A percentile compares a stretch with the other conserved stretches of the same genome.
Conservation (phyloP, 2,888 invertebrate species). For the Oscheius sp. region DNA sequence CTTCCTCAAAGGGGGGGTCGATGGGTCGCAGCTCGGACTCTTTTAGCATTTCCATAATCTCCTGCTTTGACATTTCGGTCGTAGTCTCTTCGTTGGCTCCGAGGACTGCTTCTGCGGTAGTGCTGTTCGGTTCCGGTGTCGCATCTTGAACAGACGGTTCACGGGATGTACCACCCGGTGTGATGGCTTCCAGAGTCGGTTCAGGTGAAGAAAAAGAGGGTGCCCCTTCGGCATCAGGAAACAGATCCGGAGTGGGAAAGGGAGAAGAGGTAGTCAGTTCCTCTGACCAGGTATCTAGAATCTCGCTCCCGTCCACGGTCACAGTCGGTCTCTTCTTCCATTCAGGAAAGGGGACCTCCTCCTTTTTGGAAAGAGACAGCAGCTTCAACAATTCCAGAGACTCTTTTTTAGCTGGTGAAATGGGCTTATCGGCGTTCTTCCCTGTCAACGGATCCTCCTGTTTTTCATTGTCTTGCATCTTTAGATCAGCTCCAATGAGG, state of each 20-base stretch:
- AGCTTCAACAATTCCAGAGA: not conserved
- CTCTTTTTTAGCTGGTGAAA: not conserved
- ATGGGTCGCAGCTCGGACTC: not conserved
- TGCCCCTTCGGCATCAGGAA: no score
- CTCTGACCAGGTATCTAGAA: not conserved
- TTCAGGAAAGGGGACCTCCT: conserved; percentile 4
- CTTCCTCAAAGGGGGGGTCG: not conserved
- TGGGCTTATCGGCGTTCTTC: not conserved
- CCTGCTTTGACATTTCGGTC: not conserved
- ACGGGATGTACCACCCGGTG: no score
- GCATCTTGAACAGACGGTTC: no score
- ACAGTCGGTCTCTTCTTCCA: conserved; percentile 7
- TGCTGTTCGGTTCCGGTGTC: no score
- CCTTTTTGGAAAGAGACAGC: conserved; percentile 4
- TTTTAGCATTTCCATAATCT: not conserved
- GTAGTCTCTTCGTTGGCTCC: not conserved
- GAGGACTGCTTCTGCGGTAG: no score
- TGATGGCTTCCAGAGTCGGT: no score
- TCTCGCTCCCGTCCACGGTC: not conserved
- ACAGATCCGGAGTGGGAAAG: no score
- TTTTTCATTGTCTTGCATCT: not conserved
- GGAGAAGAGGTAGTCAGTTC: no score
- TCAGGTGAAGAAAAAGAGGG: no score
- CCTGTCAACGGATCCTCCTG: not conserved
- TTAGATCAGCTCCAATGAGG: not conserved